Conservation (phyloP, 2,888 invertebrate genomes). For the Yponomeuta evonymella region DNA sequence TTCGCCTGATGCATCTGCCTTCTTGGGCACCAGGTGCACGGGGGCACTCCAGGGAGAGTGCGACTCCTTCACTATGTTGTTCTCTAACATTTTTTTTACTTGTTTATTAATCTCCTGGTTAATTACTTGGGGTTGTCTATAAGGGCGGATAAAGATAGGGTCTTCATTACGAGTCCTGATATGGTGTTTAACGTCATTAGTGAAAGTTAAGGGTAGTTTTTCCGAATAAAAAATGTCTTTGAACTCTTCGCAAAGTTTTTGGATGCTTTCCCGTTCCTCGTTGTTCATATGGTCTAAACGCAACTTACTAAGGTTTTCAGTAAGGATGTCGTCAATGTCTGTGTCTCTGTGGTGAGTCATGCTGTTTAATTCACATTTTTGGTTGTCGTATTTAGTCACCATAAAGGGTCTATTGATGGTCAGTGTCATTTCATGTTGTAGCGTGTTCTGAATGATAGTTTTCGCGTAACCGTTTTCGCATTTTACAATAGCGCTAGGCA, state of each 20-base stretch:
- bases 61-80: slow-evolving; percentile 22
- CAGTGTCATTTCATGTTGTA: no score
- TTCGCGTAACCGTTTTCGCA: no score
- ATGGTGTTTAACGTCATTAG: slow-evolving; percentile 8
- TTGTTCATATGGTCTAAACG: neutral
- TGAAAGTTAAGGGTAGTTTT: slow-evolving; percentile 7
- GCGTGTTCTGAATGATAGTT: no score
- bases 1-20: slow-evolving; percentile 24
- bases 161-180: slow-evolving; percentile 22
- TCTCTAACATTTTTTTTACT: slow-evolving; percentile 24
- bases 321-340: neutral
- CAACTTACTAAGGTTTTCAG: neutral
- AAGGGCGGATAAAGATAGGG: slow-evolving; percentile 25
- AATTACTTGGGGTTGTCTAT: no score
- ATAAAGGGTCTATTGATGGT: no score
- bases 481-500: no score
- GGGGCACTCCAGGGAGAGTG: slow-evolving; percentile 29
- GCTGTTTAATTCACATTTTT: no score
- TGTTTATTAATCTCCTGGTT: slow-evolving; percentile 23
- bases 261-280: slow-evolving; percentile 14
- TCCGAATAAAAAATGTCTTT: slow-evolving; percentile 19
- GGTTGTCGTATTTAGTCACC: no score
- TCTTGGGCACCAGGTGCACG: slow-evolving; percentile 29
- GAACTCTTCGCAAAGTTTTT: slow-evolving; percentile 24
- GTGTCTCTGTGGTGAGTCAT: no score